Conservation (phyloP, 2,888 invertebrate genomes). For the Elegia similella region DNA sequence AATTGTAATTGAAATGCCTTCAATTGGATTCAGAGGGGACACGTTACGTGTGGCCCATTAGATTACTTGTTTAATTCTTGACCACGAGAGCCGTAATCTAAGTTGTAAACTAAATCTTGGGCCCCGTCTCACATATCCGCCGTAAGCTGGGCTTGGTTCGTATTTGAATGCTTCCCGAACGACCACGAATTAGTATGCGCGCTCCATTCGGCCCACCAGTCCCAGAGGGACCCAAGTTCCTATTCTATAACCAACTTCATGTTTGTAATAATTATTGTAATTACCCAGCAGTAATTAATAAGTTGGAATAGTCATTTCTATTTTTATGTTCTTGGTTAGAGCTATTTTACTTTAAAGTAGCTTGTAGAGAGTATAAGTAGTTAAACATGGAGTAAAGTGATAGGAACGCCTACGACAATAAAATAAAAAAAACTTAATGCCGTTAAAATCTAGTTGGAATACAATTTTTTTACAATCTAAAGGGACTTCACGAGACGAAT, state of each 20-base stretch:
- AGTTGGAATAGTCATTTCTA: too few relatives aligned
- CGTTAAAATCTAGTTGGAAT: too few relatives aligned
- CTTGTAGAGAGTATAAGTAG: too few relatives aligned
- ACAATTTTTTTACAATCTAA: too few relatives aligned
- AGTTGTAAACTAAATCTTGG: conserved; percentile 80
- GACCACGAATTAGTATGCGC: conserved; percentile 79
- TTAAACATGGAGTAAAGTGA: too few relatives aligned
- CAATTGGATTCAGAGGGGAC: conserved; percentile 48
- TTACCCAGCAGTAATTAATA: too few relatives aligned
- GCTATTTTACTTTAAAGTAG: too few relatives aligned
- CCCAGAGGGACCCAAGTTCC: conserved; percentile 59
- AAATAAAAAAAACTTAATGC: too few relatives aligned
- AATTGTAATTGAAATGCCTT: conserved; percentile 52
- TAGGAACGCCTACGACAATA: too few relatives aligned
- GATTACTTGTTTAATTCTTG: conserved; percentile 78
- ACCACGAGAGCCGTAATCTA: conserved; percentile 73
- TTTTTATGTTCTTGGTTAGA: too few relatives aligned
- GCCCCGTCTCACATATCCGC: conserved; percentile 75
- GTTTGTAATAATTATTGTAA: conserved; percentile 7
- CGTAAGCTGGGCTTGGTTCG: conserved; percentile 69
- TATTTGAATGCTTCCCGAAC: conserved; percentile 73
- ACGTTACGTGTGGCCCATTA: conserved; percentile 61
- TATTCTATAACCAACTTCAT: conserved; percentile 50
- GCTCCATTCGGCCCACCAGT: conserved; percentile 65
- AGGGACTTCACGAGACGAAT: too few relatives aligned